Evolutionary conservation across 2,797 vertebrate species (phyloP).

Genomic region (Pangasius djambal): DNA sequence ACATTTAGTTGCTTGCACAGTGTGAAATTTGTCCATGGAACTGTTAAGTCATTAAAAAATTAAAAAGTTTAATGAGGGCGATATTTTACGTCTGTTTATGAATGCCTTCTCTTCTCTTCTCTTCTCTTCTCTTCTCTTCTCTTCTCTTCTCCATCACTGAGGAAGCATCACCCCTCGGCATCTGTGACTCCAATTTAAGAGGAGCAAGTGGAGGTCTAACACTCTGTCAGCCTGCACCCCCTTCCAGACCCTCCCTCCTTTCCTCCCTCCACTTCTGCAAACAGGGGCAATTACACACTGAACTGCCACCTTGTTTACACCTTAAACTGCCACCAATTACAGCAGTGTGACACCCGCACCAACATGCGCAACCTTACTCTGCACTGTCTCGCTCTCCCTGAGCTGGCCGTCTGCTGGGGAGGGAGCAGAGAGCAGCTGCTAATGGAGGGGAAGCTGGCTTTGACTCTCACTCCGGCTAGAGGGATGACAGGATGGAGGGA

Average conservation of each 20-base stretch:
- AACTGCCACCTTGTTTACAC: slow-evolving; percentile 80
- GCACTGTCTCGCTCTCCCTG: slow-evolving; percentile 43
- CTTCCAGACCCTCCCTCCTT: slow-evolving; percentile 56
- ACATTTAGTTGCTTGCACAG: neutral
- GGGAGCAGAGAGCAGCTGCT: slow-evolving; percentile 43
- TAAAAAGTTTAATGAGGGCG: slow-evolving; percentile 3
- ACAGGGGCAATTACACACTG: slow-evolving; percentile 66
- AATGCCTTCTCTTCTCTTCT: slow-evolving; percentile 21
- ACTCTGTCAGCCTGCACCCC: slow-evolving; percentile 66
- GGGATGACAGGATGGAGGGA: slow-evolving; percentile 44
- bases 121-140: slow-evolving; percentile 23
- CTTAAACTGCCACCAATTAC: slow-evolving; percentile 77
- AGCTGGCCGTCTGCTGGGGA: slow-evolving; percentile 26
- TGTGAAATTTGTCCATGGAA: neutral
- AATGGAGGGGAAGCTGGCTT: slow-evolving; percentile 54
- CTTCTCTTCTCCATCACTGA: slow-evolving; percentile 35
- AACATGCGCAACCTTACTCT: slow-evolving; percentile 48
- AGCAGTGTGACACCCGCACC: slow-evolving; percentile 73
- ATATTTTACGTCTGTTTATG: slow-evolving; percentile 11
- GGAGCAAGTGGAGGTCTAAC: slow-evolving; percentile 63
- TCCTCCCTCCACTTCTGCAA: slow-evolving; percentile 64
- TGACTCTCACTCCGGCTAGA: slow-evolving; percentile 46
- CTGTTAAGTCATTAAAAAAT: neutral
- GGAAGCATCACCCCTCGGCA: slow-evolving; percentile 38
- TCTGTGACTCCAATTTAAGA: slow-evolving; percentile 61